A percentile compares a stretch with the other conserved stretches of the same genome.
phyloP scores from a whole-genome alignment of 2,888 invertebrate species.

The Drosophila rubida region DNA sequence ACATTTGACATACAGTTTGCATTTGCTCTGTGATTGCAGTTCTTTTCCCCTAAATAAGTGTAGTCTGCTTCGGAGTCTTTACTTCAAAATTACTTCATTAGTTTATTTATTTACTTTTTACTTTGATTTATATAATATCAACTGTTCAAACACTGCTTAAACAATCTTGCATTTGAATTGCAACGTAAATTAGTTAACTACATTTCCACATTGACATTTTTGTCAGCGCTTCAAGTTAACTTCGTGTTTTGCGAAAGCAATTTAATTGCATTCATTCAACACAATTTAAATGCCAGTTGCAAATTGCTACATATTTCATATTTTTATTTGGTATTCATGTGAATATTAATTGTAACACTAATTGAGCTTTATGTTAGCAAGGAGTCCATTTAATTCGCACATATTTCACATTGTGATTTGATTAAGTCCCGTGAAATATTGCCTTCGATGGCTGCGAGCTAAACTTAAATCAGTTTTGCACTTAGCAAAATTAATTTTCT shows the following conservation, averaged over 20 bases:
- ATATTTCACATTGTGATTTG: neutral
- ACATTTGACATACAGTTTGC: neutral
- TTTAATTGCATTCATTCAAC: too few species aligned
- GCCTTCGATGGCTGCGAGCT: neutral
- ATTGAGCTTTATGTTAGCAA: neutral
- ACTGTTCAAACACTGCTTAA: too few species aligned
- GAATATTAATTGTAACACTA: neutral
- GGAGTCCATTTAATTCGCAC: neutral
- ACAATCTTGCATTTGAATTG: too few species aligned
- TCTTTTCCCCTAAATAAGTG: neutral
- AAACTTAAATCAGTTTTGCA: conserved; percentile 13
- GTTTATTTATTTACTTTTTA: neutral
- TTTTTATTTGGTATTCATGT: neutral
- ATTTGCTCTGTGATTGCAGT: neutral
- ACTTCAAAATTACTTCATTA: too few species aligned
- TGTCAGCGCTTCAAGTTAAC: too few species aligned
- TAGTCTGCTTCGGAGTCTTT: neutral
- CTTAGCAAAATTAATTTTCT: conserved; percentile 39
- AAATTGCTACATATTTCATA: neutral
- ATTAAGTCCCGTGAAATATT: neutral
- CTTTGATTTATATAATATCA: too few species aligned
- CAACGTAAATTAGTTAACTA: too few species aligned
- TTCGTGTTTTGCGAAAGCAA: too few species aligned
- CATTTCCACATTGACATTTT: too few species aligned
- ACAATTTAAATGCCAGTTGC: too few species aligned